These are phyloP conservation scores for sheep (Ovis aries) DNA, from an alignment of 2,113 vertebrate species.

Conservation along the genomic window DNA sequence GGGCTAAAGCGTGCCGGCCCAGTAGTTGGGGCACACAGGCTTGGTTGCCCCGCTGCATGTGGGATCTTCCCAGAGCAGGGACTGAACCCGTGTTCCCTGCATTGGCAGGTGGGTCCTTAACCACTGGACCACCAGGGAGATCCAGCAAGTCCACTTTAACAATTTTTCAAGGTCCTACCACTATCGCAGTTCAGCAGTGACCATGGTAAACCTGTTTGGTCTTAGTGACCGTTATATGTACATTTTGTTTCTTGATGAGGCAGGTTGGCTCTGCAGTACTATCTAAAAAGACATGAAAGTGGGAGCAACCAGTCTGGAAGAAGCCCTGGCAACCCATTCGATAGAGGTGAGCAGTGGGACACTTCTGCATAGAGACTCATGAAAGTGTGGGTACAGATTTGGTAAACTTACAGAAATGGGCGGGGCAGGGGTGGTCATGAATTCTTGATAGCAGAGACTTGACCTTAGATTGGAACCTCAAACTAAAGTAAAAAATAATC, in stretches of 20 bases:
- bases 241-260: conserved; percentile 48
- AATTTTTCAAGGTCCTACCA: not conserved
- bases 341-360: conserved; percentile 82
- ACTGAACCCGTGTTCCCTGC: not conserved
- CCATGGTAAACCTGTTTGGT: not conserved
- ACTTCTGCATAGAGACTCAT: fast-evolving
- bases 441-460: not conserved
- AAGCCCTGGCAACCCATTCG: conserved; percentile 83
- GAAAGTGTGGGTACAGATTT: not conserved
- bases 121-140: not conserved
- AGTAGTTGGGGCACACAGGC: not conserved
- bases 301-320: conserved; percentile 60
- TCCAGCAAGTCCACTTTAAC: not conserved
- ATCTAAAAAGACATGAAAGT: conserved; percentile 88
- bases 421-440: not conserved
- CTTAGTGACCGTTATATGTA: not conserved
- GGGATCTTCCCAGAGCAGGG: not conserved
- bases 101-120: not conserved
- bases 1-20: not conserved
- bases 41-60: not conserved
- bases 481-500: not conserved
- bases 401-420: not conserved
- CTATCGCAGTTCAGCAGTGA: not conserved
- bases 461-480: not conserved
- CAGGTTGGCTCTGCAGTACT: conserved; percentile 93